Base-by-base conservation (phyloP, 92 coral and sea anemone species). In the Epizoanthus illoricatus region DNA sequence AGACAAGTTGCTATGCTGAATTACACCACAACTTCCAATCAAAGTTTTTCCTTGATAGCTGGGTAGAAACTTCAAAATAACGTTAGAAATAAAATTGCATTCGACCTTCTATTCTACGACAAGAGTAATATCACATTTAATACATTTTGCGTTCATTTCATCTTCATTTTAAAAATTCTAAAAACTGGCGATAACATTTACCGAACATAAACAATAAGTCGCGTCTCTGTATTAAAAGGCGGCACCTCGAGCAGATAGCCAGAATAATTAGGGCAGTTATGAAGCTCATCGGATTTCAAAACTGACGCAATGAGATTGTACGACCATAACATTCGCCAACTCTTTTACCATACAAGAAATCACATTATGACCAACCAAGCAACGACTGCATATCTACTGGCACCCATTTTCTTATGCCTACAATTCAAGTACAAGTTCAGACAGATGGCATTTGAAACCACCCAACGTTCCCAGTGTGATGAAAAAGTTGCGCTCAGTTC, bases 21-120 rank as follows among this genome's bases (percentile, higher is more conserved):
- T 65, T 65, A 3, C n/a, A 60, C 81, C 47, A 28, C 82, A 19
- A 19, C 4, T 41, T 43, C 13, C 61, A 45, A 63, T 78, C 71
- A 78, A 64, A 56, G 65, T 43, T 78, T 75, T 63, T 24, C 55
- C 19, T 78, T 40, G 56, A 62, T 55, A 59, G 81, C 41, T 40
- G 7, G 58, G 72, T 12, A 10, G 72, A 33, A 41, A 67, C 41
- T 65, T 67, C 43, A 20, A 60, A 78, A 63, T 49, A 58, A 64
- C 11, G 47, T 78, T 78, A 62, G 20, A 40, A 78, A 78, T 63
- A 41, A 21, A 20, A 42, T 18, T 41, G 7, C 47, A 41, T 71
- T 64, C 49, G 62, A 78, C 42, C 81, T 59, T 40, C 58, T 62
- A 42, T 62, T 76, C 58, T 52, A 19, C 12, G 52, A 42, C n/a